These are phyloP conservation scores for Aphidoletes aphidimyza DNA, from an alignment of 2,888 invertebrate species.

Conservation along the genomic window DNA sequence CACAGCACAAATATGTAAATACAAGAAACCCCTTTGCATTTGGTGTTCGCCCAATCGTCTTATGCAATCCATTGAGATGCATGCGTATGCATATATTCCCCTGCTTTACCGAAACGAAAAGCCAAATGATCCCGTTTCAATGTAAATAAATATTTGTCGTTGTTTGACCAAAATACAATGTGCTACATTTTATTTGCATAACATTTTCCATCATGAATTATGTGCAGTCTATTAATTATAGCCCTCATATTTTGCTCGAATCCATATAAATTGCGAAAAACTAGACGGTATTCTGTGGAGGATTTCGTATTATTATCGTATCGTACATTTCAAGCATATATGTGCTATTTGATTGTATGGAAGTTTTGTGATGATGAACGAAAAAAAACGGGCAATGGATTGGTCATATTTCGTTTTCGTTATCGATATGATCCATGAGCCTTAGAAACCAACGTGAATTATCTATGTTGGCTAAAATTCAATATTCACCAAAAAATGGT, in stretches of 20 bases:
- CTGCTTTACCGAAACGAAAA: background rate
- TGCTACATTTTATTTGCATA: slow-evolving; percentile 45
- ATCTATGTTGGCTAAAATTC: too few relatives aligned
- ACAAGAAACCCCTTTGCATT: background rate
- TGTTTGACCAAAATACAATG: background rate
- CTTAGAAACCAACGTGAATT: too few relatives aligned
- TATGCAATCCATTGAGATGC: background rate
- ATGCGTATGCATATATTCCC: background rate
- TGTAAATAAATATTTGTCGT: slow-evolving; percentile 39
- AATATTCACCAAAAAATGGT: too few relatives aligned
- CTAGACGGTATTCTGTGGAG: too few relatives aligned
- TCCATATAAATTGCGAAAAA: background rate
- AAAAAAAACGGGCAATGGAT: too few relatives aligned
- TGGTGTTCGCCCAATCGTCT: background rate
- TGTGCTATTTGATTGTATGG: too few relatives aligned
- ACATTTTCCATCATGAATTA: slow-evolving; percentile 44
- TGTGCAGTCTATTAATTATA: slow-evolving; percentile 30
- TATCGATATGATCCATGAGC: too few relatives aligned
- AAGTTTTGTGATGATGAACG: too few relatives aligned
- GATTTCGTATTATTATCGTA: too few relatives aligned
- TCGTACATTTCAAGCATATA: too few relatives aligned
- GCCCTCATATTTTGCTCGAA: slow-evolving; percentile 8
- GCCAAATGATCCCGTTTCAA: background rate
- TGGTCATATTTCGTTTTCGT: too few relatives aligned
- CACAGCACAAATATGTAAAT: background rate